Evolutionary conservation across 2,888 invertebrate genomes (phyloP).

Genomic region (Steinernema carpocapsae): DNA sequence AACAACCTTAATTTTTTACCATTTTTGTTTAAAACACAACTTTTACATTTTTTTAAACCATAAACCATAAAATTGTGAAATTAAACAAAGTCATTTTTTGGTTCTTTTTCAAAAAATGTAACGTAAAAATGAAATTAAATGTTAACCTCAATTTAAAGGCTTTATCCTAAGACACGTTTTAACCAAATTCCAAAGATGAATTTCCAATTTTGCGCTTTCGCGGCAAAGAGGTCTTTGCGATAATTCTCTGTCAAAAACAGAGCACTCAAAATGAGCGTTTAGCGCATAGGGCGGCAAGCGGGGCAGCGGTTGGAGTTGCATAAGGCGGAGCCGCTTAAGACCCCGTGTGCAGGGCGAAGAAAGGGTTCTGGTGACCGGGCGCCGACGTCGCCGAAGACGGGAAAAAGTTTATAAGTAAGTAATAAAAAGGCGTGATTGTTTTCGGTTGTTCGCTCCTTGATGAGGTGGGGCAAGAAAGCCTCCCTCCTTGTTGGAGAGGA

Average conservation of each 20-base stretch:
- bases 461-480: too few relatives aligned
- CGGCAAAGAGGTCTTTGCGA: conserved; percentile 20
- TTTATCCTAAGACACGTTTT: too few relatives aligned
- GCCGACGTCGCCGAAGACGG: not conserved
- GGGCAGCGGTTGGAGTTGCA: not conserved
- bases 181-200: conserved; percentile 12
- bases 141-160: too few relatives aligned
- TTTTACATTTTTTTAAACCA: too few relatives aligned
- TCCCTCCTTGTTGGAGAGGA: not conserved
- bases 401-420: not conserved
- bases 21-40: too few relatives aligned
- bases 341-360: not conserved
- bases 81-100: too few relatives aligned
- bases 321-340: too few relatives aligned
- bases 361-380: not conserved
- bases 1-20: too few relatives aligned
- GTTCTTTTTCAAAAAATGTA: too few relatives aligned
- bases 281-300: not conserved
- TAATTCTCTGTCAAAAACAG: conserved; percentile 34
- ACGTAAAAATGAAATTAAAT: too few relatives aligned
- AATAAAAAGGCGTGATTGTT: conserved; percentile 23
- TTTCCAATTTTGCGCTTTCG: not conserved
- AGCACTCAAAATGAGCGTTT: not conserved
- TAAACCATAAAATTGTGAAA: too few relatives aligned
- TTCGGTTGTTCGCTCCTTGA: too few relatives aligned